Conservation (phyloP, 2,113 vertebrate species). For the Acrocephalus arundinaceus region DNA sequence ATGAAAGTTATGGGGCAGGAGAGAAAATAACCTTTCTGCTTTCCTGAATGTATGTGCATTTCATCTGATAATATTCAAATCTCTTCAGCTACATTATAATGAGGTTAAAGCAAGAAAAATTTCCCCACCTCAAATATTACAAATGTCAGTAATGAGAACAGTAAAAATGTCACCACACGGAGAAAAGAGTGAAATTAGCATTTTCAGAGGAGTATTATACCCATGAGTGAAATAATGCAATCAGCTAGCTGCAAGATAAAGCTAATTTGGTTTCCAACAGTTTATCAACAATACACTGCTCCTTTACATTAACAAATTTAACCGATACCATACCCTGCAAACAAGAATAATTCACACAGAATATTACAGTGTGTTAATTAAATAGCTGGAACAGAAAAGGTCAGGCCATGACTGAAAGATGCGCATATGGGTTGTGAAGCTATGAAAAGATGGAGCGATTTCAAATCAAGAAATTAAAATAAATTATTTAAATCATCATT, state of each 20-base stretch:
- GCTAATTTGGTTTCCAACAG: slow-evolving; percentile 73
- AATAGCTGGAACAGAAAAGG: slow-evolving; percentile 63
- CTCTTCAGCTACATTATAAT: slow-evolving; percentile 33
- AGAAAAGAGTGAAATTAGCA: slow-evolving; percentile 66
- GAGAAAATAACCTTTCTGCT: slow-evolving; percentile 33
- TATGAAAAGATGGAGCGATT: slow-evolving; percentile 16
- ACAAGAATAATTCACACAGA: slow-evolving; percentile 64
- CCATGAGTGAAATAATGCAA: slow-evolving; percentile 71
- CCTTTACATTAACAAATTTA: slow-evolving; percentile 75
- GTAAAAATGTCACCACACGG: slow-evolving; percentile 66
- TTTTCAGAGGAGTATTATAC: slow-evolving; percentile 68
- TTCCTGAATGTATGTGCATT: not conserved
- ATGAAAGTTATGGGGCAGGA: not conserved
- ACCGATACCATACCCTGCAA: slow-evolving; percentile 59
- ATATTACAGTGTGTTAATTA: slow-evolving; percentile 68
- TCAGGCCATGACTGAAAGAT: slow-evolving; percentile 60
- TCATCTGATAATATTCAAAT: slow-evolving; percentile 52
- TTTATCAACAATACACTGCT: slow-evolving; percentile 75
- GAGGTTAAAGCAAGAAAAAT: slow-evolving; percentile 54
- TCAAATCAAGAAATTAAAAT: slow-evolving; percentile 44
- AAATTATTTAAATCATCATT: slow-evolving; percentile 39
- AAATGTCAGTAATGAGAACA: slow-evolving; percentile 64
- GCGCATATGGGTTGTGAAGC: slow-evolving; percentile 43
- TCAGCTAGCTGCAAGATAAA: slow-evolving; percentile 72
- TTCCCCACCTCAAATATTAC: slow-evolving; percentile 53